phyloP scores from a whole-genome alignment of 2,797 vertebrate genomes.

The Arrhamphus sclerolepis region DNA sequence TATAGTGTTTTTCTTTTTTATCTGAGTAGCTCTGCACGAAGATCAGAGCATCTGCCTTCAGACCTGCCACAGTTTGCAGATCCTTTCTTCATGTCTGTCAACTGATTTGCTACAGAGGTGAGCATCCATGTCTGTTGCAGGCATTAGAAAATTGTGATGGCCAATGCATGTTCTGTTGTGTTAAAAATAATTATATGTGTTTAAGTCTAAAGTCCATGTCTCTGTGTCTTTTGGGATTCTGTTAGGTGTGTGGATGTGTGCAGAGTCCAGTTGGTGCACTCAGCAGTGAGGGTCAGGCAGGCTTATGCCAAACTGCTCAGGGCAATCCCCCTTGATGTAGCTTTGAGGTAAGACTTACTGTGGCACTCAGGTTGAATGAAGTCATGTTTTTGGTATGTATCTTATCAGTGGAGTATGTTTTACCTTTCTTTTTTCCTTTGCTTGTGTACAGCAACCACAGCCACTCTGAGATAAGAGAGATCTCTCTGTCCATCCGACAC shows the following conservation, averaged over 20 bases:
- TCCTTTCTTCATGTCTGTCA: constrained; percentile 89
- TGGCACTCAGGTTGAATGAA: neutral
- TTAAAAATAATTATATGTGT: neutral
- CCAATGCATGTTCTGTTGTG: neutral
- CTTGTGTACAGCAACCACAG: constrained; percentile 84
- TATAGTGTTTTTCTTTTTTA: neutral
- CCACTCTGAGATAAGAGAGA: constrained; percentile 92
- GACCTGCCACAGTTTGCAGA: constrained; percentile 91
- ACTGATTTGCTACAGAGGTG: constrained; percentile 94
- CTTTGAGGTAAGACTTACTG: constrained; percentile 84
- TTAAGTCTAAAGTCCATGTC: no score
- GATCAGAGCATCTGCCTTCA: constrained; percentile 91
- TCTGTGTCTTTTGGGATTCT: no score
- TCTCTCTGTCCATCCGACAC: constrained; percentile 91
- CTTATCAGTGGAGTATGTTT: no score
- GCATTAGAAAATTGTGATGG: neutral
- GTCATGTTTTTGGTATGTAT: neutral
- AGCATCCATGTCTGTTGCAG: neutral
- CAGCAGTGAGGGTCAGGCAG: constrained; percentile 89
- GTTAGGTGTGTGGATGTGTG: constrained; percentile 94
- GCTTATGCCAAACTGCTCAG: constrained; percentile 93
- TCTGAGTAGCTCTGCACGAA: constrained; percentile 88
- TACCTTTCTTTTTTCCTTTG: no score
- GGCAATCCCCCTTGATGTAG: constrained; percentile 90
- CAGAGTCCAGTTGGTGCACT: constrained; percentile 93